A percentile compares a stretch with the other conserved stretches of the same genome.
Evolutionary conservation across 2,113 vertebrate species (phyloP).

Genomic region (Verasper variegatus): DNA sequence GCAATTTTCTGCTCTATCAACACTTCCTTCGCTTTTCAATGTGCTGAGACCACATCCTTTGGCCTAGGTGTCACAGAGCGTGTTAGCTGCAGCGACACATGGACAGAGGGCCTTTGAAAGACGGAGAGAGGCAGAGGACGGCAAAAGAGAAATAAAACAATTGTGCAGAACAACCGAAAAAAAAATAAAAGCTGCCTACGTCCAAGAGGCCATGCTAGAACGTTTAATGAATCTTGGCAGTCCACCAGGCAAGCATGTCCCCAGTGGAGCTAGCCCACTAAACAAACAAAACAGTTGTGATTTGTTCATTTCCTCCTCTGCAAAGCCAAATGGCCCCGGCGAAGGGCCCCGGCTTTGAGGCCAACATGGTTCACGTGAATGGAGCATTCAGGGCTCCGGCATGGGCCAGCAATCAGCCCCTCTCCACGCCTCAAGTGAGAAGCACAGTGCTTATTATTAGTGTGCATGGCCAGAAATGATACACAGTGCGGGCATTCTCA

Average conservation of each 20-base stretch:
- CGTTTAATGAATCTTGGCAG: slow-evolving; percentile 58
- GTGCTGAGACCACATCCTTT: slow-evolving; percentile 33
- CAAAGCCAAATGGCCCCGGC: slow-evolving; percentile 9
- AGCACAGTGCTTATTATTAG: slow-evolving; percentile 56
- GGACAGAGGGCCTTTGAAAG: background rate
- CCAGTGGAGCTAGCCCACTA: slow-evolving; percentile 34
- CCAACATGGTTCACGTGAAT: slow-evolving; percentile 47
- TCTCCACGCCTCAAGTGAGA: slow-evolving; percentile 40
- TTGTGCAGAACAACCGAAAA: background rate
- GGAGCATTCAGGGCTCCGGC: slow-evolving; percentile 53
- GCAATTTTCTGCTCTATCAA: slow-evolving; percentile 71
- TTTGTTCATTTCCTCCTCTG: slow-evolving; percentile 34
- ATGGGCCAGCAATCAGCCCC: slow-evolving; percentile 36
- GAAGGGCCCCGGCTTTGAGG: slow-evolving; percentile 29
- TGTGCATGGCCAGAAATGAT: slow-evolving; percentile 53
- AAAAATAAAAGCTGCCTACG: slow-evolving; percentile 28
- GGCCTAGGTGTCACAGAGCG: slow-evolving; percentile 21
- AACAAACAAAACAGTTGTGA: slow-evolving; percentile 47
- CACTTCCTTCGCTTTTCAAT: slow-evolving; percentile 26
- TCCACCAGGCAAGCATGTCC: slow-evolving; percentile 33
- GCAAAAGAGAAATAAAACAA: background rate
- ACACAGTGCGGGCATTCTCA: slow-evolving; percentile 31
- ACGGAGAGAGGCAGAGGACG: background rate
- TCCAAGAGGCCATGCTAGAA: slow-evolving; percentile 37
- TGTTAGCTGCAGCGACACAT: background rate